Conservation (phyloP, 2,113 vertebrate species). For the Gnathonemus longibarbis region DNA sequence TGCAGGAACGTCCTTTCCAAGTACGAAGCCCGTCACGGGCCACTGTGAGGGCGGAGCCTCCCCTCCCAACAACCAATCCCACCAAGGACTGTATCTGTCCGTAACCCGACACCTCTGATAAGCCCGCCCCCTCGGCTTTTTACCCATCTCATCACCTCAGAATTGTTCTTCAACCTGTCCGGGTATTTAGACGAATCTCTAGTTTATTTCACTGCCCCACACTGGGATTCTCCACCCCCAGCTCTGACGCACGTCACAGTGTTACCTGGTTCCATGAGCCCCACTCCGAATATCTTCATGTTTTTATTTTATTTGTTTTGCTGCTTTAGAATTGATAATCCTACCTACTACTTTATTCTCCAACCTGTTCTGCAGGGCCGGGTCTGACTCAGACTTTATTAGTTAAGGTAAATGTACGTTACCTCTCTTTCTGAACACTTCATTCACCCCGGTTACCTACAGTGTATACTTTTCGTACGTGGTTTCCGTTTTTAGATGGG, state of each 20-base stretch:
- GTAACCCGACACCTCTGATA: constrained; percentile 63
- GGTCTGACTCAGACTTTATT: neutral
- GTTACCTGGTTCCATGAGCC: neutral
- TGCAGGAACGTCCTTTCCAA: constrained; percentile 90
- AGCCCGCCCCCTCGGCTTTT: constrained; percentile 29
- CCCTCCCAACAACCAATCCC: neutral
- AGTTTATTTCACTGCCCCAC: constrained; percentile 19
- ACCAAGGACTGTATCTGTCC: constrained; percentile 67
- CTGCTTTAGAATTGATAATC: constrained; percentile 42
- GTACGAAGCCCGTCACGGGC: constrained; percentile 83
- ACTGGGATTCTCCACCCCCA: constrained; percentile 17
- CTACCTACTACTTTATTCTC: constrained; percentile 12
- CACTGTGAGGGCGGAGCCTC: constrained; percentile 64
- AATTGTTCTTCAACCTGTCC: neutral
- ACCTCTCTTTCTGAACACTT: constrained; percentile 20
- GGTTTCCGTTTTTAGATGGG: constrained; percentile 23
- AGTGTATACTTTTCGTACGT: constrained; percentile 45
- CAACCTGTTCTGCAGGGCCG: neutral
- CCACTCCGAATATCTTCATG: constrained; percentile 48
- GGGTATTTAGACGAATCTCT: neutral
- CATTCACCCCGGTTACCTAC: constrained; percentile 36
- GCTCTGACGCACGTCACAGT: neutral
- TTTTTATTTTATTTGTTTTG: constrained; percentile 10
- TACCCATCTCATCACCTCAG: constrained; percentile 31
- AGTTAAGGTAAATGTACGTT: neutral